These are phyloP conservation scores for Entomyzon cyanotis DNA, from an alignment of 2,113 vertebrate species.

Conservation along the genomic window DNA sequence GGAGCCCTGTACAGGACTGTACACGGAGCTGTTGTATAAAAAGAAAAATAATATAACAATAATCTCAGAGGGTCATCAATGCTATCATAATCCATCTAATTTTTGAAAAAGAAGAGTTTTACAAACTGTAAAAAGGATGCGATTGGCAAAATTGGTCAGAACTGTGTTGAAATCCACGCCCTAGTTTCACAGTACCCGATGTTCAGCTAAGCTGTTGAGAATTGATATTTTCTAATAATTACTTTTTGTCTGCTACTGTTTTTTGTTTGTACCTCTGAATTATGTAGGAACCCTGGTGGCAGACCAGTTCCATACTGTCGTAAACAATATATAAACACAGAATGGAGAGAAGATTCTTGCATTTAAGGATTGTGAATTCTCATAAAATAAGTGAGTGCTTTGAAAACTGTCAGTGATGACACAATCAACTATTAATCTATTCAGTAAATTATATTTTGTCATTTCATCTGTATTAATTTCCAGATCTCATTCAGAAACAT, in stretches of 20 bases:
- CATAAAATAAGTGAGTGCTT: background rate
- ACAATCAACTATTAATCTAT: background rate
- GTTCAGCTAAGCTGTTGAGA: background rate
- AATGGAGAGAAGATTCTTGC: background rate
- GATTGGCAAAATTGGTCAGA: background rate
- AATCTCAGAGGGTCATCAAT: background rate
- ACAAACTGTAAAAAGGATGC: background rate
- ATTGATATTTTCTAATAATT: background rate
- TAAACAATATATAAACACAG: background rate
- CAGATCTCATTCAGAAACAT: background rate
- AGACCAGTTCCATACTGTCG: background rate
- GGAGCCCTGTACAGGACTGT: background rate
- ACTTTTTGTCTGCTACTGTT: background rate
- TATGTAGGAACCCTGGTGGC: background rate
- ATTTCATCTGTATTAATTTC: background rate
- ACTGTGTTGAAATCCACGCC: background rate
- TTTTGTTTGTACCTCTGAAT: background rate
- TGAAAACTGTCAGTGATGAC: background rate
- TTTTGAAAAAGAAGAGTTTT: background rate
- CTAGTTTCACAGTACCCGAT: background rate
- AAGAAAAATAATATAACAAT: background rate
- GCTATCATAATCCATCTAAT: background rate
- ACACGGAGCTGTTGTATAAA: background rate
- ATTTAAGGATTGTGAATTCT: background rate
- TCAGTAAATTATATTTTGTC: background rate